Evolutionary conservation across 1,140 invertebrate genomes (phyloP), one percentile per base, ranked within the genome.

Genomic region (Hermetia illucens): DNA sequence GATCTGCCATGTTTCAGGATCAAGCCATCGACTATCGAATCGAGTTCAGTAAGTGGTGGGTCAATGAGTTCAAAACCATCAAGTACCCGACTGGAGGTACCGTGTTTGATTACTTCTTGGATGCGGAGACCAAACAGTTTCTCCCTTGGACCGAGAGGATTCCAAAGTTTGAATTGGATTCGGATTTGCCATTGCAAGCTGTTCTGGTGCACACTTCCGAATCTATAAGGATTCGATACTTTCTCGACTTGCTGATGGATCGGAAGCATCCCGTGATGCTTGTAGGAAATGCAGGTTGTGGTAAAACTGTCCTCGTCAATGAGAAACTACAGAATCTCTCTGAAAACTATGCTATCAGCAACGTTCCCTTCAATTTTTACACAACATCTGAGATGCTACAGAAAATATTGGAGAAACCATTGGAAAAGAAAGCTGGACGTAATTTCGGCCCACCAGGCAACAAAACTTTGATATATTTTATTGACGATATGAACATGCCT

Each of bases 401-500:
- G 60, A 83, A 88, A 54, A 82, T 95, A 34, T 60, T 96, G 34
- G 93, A 97, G 52, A 92, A 90, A 60, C 86, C 90, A n/a, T 54
- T 97, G 29, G 93, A 96, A 57, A 96, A 96, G 65, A 96, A 96
- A 64, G 91, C 92, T 27, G 92, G 92, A 3, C 71, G 88, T 47
- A 95, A 93, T 66, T 97, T 83, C 51, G 93, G 90, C 4, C 93
- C 93, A 16, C 90, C 90, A 3, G 90, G 92, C 21, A 92, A 79
- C 48, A 93, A 94, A 61, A 84, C 79, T 1, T 64, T 97, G n/a
- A 78, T 96, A 41, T 96, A 95, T 57, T 97, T 96, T 59, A 82
- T 96, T 40, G 93, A 96, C 57, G 92, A 97, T 52, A 83, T 96
- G 79, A 97, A 97, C 56, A 96, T 96, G 91, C 91, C 92, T 12